Evolutionary conservation across 2,888 invertebrate species (phyloP).

Genomic region (Eremobia ochroleuca): DNA sequence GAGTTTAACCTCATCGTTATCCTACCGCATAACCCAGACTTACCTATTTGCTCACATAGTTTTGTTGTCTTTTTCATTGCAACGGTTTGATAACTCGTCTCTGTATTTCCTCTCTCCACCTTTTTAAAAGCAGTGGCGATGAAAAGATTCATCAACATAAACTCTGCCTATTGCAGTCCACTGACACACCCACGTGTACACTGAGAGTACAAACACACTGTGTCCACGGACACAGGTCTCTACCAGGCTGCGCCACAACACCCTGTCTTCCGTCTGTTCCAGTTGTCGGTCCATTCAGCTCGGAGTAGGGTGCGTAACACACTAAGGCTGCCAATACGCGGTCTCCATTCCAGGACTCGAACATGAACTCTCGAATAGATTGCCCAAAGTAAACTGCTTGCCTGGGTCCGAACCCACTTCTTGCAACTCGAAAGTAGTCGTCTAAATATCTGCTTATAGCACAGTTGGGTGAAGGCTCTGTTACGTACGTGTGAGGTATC

Average conservation of each 20-base stretch:
- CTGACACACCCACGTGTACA: too few relatives aligned
- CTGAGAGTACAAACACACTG: too few relatives aligned
- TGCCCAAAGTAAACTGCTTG: background rate
- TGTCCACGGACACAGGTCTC: too few relatives aligned
- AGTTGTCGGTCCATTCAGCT: background rate
- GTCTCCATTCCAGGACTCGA: background rate
- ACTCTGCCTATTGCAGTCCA: background rate
- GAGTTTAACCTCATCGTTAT: background rate
- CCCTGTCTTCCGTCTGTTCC: background rate
- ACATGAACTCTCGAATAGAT: background rate
- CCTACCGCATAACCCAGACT: too few relatives aligned
- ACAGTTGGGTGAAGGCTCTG: background rate
- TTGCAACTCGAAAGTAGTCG: background rate
- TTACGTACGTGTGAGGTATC: background rate
- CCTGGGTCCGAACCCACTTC: background rate
- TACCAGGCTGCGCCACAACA: background rate
- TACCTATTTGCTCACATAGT: background rate
- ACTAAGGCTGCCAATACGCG: background rate
- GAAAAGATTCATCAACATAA: background rate
- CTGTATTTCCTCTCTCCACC: background rate
- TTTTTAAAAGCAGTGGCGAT: background rate
- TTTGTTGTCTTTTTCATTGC: background rate
- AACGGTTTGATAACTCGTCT: background rate
- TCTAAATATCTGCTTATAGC: background rate
- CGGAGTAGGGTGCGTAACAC: background rate